phyloP scores from a whole-genome alignment of 1,140 invertebrate genomes.

The Drosophila azteca region DNA sequence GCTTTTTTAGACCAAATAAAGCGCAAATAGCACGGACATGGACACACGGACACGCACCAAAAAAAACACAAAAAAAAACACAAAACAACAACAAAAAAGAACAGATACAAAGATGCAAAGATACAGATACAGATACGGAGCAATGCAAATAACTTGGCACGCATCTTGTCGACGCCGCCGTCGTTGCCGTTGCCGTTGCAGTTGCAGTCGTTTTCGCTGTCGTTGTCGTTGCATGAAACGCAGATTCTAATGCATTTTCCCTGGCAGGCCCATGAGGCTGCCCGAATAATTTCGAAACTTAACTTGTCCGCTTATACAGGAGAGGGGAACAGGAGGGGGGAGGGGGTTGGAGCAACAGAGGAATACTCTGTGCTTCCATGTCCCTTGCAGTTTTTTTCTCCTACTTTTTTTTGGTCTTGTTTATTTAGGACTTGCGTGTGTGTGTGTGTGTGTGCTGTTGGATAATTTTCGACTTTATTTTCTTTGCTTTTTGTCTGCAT shows the following conservation, averaged over 20 bases:
- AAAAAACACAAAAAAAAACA: no score
- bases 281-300: constrained; percentile 63
- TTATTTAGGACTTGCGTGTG: constrained; percentile 70
- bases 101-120: constrained; percentile 3
- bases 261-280: constrained; percentile 19
- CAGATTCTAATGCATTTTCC: constrained; percentile 79
- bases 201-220: constrained; percentile 36
- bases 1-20: constrained; percentile 81
- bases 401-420: constrained; percentile 67
- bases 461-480: constrained; percentile 60
- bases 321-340: constrained; percentile 10
- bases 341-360: neutral
- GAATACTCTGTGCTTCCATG: constrained; percentile 18
- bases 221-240: constrained; percentile 70
- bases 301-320: constrained; percentile 53
- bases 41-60: constrained; percentile 45
- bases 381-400: constrained; percentile 60
- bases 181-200: constrained; percentile 7
- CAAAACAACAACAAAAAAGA: no score
- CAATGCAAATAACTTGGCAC: constrained; percentile 81
- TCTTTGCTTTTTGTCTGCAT: constrained; percentile 52
- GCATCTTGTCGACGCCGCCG: constrained; percentile 55
- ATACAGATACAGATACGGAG: constrained; percentile 52
- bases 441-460: constrained; percentile 28
- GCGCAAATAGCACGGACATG: constrained; percentile 58